These are phyloP conservation scores for Melanostoma mellinum DNA, from an alignment of 2,888 invertebrate species.

Conservation along the genomic window DNA sequence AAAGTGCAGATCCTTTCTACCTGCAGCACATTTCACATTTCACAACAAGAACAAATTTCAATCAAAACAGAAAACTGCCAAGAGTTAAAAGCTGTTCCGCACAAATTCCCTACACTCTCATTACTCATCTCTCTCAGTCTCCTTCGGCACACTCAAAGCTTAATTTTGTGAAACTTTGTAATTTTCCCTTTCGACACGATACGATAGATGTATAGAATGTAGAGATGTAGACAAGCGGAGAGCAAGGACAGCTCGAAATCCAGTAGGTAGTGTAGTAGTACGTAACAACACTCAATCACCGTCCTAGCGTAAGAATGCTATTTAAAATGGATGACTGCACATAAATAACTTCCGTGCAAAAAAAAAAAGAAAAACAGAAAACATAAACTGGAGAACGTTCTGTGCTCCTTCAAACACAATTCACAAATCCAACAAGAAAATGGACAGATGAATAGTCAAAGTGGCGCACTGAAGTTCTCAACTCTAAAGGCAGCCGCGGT, in stretches of 20 bases:
- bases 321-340: slow-evolving; percentile 73
- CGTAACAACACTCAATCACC: slow-evolving; percentile 69
- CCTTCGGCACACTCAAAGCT: slow-evolving; percentile 31
- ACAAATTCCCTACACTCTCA: slow-evolving; percentile 52
- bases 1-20: not conserved
- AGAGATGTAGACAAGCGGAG: not conserved
- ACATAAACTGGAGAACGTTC: slow-evolving; percentile 59
- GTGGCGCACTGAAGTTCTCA: slow-evolving; percentile 33
- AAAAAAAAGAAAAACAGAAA: slow-evolving; percentile 1
- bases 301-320: slow-evolving; percentile 69
- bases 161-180: slow-evolving; percentile 63
- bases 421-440: slow-evolving; percentile 69
- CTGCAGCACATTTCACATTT: not conserved
- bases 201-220: slow-evolving; percentile 39
- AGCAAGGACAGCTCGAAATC: slow-evolving; percentile 52
- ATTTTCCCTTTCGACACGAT: slow-evolving; percentile 63
- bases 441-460: slow-evolving; percentile 72
- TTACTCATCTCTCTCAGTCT: slow-evolving; percentile 50
- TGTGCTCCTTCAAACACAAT: slow-evolving; percentile 60
- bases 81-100: slow-evolving; percentile 38
- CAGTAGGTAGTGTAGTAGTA: slow-evolving; percentile 12
- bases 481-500: slow-evolving; percentile 17
- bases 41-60: slow-evolving; percentile 27
- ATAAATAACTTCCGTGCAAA: slow-evolving; percentile 71
- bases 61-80: slow-evolving; percentile 42